These are phyloP conservation scores for Engraulis encrasicolus DNA, from an alignment of 2,113 vertebrate genomes.

Conservation along the genomic window DNA sequence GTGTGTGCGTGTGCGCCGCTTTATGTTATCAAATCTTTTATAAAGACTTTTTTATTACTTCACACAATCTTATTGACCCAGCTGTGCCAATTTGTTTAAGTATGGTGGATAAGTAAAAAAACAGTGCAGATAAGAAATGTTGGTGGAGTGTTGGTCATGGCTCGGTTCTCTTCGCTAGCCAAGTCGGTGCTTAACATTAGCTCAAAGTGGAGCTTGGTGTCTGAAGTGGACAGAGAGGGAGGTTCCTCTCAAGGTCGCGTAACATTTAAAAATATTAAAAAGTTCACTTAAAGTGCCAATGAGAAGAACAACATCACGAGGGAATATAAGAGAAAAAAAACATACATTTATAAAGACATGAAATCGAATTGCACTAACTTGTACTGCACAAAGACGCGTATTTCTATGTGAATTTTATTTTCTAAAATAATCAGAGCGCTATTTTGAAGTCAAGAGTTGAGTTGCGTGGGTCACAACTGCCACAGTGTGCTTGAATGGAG, in stretches of 20 bases:
- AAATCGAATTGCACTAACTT: conserved; percentile 78
- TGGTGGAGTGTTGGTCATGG: conserved; percentile 20
- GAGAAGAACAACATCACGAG: conserved; percentile 66
- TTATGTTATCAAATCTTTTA: conserved; percentile 28
- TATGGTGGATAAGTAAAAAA: no score
- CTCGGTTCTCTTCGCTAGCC: conserved; percentile 28
- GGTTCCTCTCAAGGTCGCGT: conserved; percentile 58
- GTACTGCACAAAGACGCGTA: conserved; percentile 74
- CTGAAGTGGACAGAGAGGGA: conserved; percentile 25
- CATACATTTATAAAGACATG: not conserved
- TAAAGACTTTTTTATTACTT: not conserved
- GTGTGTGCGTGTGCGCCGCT: no score
- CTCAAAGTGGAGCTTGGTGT: conserved; percentile 59
- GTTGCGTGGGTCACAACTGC: conserved; percentile 57
- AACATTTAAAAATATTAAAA: conserved; percentile 26
- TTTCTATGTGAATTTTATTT: conserved; percentile 70
- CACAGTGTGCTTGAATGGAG: conserved; percentile 52
- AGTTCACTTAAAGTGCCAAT: conserved; percentile 81
- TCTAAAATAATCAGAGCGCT: conserved; percentile 61
- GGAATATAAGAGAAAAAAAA: conserved; percentile 50
- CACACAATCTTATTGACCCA: no score
- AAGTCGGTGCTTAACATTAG: conserved; percentile 44
- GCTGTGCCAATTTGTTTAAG: no score
- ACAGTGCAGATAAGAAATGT: no score
- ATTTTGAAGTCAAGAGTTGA: conserved; percentile 56